These are phyloP conservation scores for Latrodectus geometricus DNA, from an alignment of 1,140 invertebrate genomes.

Conservation along the genomic window DNA sequence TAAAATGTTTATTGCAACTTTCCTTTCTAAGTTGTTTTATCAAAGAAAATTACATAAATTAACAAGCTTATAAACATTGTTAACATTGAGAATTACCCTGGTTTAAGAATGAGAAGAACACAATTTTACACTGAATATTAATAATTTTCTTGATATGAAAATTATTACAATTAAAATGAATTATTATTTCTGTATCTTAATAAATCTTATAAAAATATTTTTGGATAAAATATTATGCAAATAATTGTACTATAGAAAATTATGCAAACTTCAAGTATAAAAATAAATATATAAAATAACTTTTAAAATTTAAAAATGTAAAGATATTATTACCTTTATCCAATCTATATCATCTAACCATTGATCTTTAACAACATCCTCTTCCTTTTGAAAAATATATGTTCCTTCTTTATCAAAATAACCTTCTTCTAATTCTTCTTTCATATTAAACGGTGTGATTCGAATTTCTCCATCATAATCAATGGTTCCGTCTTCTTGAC, in stretches of 20 bases:
- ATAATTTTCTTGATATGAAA: too few relatives aligned
- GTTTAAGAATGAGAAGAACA: too few relatives aligned
- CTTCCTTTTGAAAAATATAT: conserved; percentile 91
- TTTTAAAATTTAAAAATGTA: background rate
- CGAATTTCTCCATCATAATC: conserved; percentile 80
- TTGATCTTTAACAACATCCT: conserved; percentile 87
- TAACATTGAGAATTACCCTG: too few relatives aligned
- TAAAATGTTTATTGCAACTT: too few relatives aligned
- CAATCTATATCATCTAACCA: conserved; percentile 99
- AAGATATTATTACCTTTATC: conserved; percentile 71
- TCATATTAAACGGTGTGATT: conserved; percentile 98
- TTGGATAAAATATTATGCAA: background rate
- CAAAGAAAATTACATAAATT: too few relatives aligned
- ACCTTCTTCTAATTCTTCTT: conserved; percentile 83
- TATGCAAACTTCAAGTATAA: background rate
- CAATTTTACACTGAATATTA: too few relatives aligned
- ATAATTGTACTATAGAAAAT: background rate
- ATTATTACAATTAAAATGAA: too few relatives aligned
- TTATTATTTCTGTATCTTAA: too few relatives aligned
- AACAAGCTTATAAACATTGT: too few relatives aligned
- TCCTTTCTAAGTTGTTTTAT: too few relatives aligned
- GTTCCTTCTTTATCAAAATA: conserved; percentile 96
- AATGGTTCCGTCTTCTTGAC: conserved; percentile 78
- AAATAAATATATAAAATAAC: too few relatives aligned
- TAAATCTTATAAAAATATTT: background rate